Percentiles rank a stretch among this genome's conserved stretches.
phyloP scores from a whole-genome alignment of 2,797 vertebrate species.

The Enoplosus armatus region DNA sequence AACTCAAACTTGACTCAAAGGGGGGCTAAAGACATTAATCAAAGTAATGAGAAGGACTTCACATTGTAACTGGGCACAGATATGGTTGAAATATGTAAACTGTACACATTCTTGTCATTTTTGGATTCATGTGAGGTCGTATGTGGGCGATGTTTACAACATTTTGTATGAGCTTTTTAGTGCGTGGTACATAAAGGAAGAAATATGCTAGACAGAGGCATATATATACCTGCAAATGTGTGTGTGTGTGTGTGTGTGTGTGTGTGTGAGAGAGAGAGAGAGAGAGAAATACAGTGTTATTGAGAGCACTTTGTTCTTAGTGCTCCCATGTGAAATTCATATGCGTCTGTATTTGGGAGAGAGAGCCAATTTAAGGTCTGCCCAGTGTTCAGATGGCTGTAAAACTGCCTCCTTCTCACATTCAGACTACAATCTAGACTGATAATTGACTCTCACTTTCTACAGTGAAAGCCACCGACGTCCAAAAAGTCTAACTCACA shows the following conservation, averaged over 20 bases:
- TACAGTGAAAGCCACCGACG: conserved; percentile 17
- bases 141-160: conserved; percentile 66
- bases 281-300: conserved; percentile 42
- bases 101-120: conserved; percentile 44
- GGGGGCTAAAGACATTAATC: background rate
- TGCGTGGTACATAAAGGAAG: conserved; percentile 66
- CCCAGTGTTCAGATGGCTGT: conserved; percentile 45
- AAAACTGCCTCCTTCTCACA: conserved; percentile 47
- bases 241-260: conserved; percentile 18
- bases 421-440: conserved; percentile 36
- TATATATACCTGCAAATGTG: conserved; percentile 17
- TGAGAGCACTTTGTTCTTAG: conserved; percentile 71
- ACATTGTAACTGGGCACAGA: conserved; percentile 6
- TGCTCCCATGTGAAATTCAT: conserved; percentile 72
- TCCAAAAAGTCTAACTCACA: conserved; percentile 30
- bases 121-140: conserved; percentile 51
- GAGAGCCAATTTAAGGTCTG: conserved; percentile 51
- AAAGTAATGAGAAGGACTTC: background rate
- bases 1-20: background rate
- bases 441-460: conserved; percentile 43
- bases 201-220: conserved; percentile 28
- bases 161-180: conserved; percentile 59
- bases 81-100: conserved; percentile 33
- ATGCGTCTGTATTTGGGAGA: conserved; percentile 63
- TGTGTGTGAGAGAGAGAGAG: background rate